Conservation (phyloP, 2,113 vertebrate genomes). For the Sialia sialis region DNA sequence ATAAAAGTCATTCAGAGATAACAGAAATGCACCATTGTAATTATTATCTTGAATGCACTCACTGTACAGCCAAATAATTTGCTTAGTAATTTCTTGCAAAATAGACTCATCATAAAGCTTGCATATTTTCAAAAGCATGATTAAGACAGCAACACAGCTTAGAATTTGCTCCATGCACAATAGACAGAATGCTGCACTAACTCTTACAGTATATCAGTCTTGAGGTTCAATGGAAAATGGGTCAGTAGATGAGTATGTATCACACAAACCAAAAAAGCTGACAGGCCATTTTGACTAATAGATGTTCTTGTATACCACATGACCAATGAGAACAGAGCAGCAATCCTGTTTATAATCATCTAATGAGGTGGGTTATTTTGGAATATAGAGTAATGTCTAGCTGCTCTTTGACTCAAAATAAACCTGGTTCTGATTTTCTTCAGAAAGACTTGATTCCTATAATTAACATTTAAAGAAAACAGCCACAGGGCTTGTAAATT, state of each 20-base stretch:
- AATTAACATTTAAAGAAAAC: background rate
- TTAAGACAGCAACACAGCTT: background rate
- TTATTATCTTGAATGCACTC: background rate
- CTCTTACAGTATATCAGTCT: background rate
- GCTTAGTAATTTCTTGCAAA: background rate
- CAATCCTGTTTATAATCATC: background rate
- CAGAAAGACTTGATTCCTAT: background rate
- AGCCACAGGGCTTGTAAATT: background rate
- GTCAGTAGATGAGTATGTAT: background rate
- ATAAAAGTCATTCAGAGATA: background rate
- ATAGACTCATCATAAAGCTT: background rate
- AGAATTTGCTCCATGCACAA: background rate
- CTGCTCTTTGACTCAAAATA: background rate
- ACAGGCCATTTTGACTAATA: background rate
- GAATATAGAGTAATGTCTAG: background rate
- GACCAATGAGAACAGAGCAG: background rate
- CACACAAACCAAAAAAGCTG: background rate
- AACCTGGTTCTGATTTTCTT: background rate
- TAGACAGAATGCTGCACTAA: background rate
- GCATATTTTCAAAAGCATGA: background rate
- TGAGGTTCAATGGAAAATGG: background rate
- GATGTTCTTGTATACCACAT: background rate
- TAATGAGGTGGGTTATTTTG: rapidly evolving
- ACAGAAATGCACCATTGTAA: background rate
- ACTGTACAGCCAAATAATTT: background rate